These are phyloP conservation scores for Saturnia japonica DNA, from an alignment of 2,888 invertebrate species.

Conservation along the genomic window DNA sequence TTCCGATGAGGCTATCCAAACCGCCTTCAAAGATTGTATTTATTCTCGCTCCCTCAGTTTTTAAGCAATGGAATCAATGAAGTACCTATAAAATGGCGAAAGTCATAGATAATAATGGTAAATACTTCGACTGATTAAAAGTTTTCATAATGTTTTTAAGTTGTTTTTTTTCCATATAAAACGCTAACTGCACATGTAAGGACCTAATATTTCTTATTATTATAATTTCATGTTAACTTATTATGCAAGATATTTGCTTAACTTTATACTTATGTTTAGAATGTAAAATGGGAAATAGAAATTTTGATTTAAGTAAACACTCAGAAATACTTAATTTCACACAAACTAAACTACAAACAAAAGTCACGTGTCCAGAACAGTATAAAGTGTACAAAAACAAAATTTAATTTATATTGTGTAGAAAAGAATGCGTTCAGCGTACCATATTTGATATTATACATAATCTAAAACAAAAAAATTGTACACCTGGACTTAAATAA, in stretches of 20 bases:
- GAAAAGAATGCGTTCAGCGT: constrained; percentile 1
- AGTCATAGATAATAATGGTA: too few relatives aligned
- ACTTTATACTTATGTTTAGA: neutral
- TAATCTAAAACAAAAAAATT: constrained; percentile 16
- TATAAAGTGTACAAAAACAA: neutral
- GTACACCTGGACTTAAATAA: constrained; percentile 19
- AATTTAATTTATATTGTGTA: constrained; percentile 7
- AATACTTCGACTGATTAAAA: too few relatives aligned
- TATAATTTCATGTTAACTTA: neutral
- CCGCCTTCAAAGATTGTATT: too few relatives aligned
- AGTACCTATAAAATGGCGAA: too few relatives aligned
- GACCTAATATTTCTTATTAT: too few relatives aligned
- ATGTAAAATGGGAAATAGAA: neutral
- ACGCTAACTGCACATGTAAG: too few relatives aligned
- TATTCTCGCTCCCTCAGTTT: too few relatives aligned
- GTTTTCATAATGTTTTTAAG: too few relatives aligned
- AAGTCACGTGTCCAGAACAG: neutral
- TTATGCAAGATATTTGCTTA: neutral
- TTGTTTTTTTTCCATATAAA: too few relatives aligned
- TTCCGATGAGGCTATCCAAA: too few relatives aligned
- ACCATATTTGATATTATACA: constrained; percentile 7
- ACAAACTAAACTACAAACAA: neutral
- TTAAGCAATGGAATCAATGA: too few relatives aligned
- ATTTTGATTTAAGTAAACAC: neutral
- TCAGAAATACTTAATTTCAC: neutral